These are phyloP conservation scores for Leptobrachium leishanense DNA, from an alignment of 2,113 vertebrate genomes.

Conservation along the genomic window DNA sequence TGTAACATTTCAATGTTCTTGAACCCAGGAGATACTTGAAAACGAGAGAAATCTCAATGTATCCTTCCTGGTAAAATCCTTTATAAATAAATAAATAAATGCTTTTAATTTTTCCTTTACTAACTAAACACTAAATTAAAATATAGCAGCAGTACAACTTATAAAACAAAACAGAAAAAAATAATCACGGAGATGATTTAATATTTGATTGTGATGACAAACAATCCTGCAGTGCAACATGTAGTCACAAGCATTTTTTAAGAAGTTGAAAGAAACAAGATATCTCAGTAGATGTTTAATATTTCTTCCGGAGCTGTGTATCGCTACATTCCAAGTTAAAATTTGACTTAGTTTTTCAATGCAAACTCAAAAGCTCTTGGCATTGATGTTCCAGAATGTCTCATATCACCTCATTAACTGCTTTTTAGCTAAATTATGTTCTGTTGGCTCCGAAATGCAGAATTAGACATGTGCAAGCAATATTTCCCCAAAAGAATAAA, in stretches of 20 bases:
- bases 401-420: slow-evolving; percentile 44
- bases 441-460: slow-evolving; percentile 13
- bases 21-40: too few relatives aligned
- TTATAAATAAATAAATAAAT: too few relatives aligned
- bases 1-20: too few relatives aligned
- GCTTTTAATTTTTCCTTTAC: too few relatives aligned
- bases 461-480: slow-evolving; percentile 29
- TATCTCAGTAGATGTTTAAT: slow-evolving; percentile 20
- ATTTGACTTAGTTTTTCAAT: not conserved
- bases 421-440: slow-evolving; percentile 31
- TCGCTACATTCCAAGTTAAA: not conserved
- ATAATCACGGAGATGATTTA: not conserved
- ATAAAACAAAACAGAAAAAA: not conserved
- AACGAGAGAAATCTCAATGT: too few relatives aligned
- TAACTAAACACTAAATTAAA: too few relatives aligned
- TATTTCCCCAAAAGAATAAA: slow-evolving; percentile 11
- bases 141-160: too few relatives aligned
- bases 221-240: not conserved
- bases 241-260: not conserved
- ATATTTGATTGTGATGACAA: not conserved
- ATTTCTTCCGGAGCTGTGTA: not conserved
- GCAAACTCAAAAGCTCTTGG: slow-evolving; percentile 24
- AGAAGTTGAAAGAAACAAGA: not conserved
- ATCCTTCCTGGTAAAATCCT: too few relatives aligned
- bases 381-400: slow-evolving; percentile 28